Conservation (phyloP, 2,797 vertebrate genomes). For the Aselliscus stoliczkanus region DNA sequence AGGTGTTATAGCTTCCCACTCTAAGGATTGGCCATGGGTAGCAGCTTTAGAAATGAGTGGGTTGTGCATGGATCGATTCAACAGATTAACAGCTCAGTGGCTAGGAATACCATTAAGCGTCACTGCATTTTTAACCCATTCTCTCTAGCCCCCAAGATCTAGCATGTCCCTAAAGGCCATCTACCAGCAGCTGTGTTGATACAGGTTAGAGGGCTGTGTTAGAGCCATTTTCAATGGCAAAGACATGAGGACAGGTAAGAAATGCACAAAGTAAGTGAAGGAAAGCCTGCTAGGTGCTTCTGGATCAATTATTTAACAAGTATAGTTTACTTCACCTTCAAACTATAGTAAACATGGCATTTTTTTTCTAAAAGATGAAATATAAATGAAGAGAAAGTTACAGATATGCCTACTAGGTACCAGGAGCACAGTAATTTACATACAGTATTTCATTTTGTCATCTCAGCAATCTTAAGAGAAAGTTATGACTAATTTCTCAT, state of each 20-base stretch:
- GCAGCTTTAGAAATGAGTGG: neutral
- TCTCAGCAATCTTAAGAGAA: neutral
- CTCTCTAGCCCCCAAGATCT: neutral
- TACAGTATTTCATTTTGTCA: neutral
- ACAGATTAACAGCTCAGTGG: neutral
- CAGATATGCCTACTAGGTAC: neutral
- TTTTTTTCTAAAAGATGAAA: conserved; percentile 6
- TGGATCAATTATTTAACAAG: neutral
- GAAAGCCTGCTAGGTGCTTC: neutral
- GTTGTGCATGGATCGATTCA: neutral
- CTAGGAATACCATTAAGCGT: neutral
- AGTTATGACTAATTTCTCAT: neutral
- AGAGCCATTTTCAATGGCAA: neutral
- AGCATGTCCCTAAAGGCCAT: neutral
- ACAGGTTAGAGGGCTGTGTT: neutral
- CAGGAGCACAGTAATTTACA: neutral
- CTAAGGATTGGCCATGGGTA: neutral
- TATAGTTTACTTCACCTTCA: neutral
- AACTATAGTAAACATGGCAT: neutral
- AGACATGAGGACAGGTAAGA: neutral
- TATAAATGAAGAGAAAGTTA: neutral
- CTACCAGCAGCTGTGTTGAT: neutral
- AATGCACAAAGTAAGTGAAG: neutral
- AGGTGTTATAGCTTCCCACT: neutral
- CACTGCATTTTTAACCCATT: neutral